Evolutionary conservation across 2,113 vertebrate genomes (phyloP), one percentile per base, ranked within the genome.

Genomic region (Ameiurus melas): DNA sequence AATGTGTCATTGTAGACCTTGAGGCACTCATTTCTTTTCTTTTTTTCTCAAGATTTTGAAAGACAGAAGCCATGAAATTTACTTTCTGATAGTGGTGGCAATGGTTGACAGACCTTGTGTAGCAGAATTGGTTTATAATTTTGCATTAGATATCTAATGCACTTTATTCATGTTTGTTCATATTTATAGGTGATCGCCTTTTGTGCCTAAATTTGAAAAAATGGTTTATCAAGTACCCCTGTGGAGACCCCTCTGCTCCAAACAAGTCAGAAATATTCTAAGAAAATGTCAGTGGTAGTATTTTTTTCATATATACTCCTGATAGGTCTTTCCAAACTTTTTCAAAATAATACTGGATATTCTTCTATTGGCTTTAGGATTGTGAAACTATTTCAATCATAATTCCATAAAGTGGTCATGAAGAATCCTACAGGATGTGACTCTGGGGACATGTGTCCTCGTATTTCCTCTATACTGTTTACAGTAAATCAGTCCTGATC

Each of bases 1-100:
- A 57, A 87, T 83, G 68, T 66, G 77, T 47, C 51, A 64, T 80
- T 81, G 85, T 62, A 77, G n/a, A 86, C 57, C 75, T 68, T 66
- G 14, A 86, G 39, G 60, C 82, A 62, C 80, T 64, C 39, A 68
- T 73, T 62, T 86, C 43, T 80, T 57, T 30, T 47, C 43, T 47
- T 19, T 30, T 79, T 79, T 84, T 62, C 16, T 19, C 27, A 58
- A 36, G 25, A 71, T 85, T 83, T 81, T 58, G 39, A 30, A 84
- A 84, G 62, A 53, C n/a, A n/a, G 75, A 83, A 55, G 39, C 58
- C 57, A 17, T 84, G 57, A 77, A 43, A n/a, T 27, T 19, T 39
- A 7, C 51, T 2, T 57, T 22, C 1, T 39, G 8, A 20, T 58
- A 7, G 53, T 81, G 14, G 7, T 36, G 77, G 19, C 3, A 12